Evolutionary conservation across 2,113 vertebrate species (phyloP).

Genomic region (Chionis minor): DNA sequence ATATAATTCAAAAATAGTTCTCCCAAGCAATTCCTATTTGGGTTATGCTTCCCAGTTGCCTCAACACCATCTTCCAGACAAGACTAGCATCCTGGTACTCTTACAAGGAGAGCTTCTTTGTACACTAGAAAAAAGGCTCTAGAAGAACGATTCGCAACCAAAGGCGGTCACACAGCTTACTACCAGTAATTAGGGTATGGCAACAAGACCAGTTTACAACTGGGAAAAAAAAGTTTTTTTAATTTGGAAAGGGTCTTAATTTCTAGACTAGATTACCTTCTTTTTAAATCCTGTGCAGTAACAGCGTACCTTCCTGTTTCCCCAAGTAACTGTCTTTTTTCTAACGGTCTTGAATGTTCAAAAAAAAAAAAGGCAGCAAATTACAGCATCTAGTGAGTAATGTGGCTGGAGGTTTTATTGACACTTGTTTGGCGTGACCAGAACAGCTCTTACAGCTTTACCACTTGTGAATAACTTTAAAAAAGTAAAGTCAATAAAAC

Average conservation of each 20-base stretch:
- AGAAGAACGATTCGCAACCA: not conserved
- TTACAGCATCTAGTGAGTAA: not conserved
- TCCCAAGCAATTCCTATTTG: not conserved
- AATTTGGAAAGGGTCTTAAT: not conserved
- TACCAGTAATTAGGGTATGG: not conserved
- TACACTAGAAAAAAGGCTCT: not conserved
- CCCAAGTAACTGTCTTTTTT: not conserved
- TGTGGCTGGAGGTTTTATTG: not conserved
- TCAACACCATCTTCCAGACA: not conserved
- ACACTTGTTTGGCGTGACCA: not conserved
- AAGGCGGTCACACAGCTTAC: not conserved
- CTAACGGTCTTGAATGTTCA: not conserved
- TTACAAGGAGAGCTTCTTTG: not conserved
- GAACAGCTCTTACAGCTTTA: not conserved
- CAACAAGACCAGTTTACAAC: not conserved
- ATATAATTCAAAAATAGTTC: not conserved
- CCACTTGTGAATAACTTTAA: not conserved
- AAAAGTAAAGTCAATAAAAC: not conserved
- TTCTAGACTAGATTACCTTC: not conserved
- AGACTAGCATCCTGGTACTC: not conserved
- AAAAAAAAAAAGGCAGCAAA: not conserved
- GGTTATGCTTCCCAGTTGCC: not conserved
- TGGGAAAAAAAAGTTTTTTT: not conserved
- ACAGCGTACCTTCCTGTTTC: not conserved
- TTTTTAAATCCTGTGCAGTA: not conserved